phyloP scores from a whole-genome alignment of 1,140 invertebrate genomes.

The Brachystomella parvula region DNA sequence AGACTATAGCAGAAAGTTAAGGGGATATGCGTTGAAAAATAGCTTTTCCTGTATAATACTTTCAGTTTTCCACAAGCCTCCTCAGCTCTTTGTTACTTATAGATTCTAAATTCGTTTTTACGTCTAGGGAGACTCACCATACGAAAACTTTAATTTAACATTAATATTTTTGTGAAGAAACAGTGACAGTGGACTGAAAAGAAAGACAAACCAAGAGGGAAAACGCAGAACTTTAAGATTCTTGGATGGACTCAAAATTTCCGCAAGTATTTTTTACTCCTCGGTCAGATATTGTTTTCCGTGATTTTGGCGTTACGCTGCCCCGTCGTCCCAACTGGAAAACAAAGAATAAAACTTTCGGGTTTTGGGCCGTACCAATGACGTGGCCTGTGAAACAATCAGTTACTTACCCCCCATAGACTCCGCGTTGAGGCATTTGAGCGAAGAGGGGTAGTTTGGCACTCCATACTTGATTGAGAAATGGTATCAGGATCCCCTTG shows the following conservation, averaged over 20 bases:
- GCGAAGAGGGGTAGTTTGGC: slow-evolving; percentile 15
- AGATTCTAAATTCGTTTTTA: not conserved
- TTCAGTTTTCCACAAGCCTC: not conserved
- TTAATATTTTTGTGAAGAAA: not conserved
- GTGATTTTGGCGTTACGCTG: slow-evolving; percentile 19
- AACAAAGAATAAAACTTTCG: not conserved
- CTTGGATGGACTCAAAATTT: slow-evolving; percentile 27
- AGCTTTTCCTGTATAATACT: not conserved
- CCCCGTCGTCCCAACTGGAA: not conserved
- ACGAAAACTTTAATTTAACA: not conserved
- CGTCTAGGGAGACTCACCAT: not conserved
- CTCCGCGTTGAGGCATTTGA: slow-evolving; percentile 26
- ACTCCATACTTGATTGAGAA: slow-evolving; percentile 15
- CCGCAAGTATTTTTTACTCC: slow-evolving; percentile 13
- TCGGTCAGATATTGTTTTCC: slow-evolving; percentile 12
- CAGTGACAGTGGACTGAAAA: too few species aligned
- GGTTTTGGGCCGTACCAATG: too few species aligned
- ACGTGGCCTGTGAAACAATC: too few species aligned
- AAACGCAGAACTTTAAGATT: slow-evolving; percentile 11
- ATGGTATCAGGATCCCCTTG: slow-evolving; percentile 28
- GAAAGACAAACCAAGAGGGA: not conserved
- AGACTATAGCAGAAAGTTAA: too few species aligned
- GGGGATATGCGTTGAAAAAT: not conserved
- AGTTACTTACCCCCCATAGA: slow-evolving; percentile 27
- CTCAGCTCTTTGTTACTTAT: not conserved